Evolutionary conservation across 2,113 vertebrate species (phyloP).

Genomic region (Barbus barbus): DNA sequence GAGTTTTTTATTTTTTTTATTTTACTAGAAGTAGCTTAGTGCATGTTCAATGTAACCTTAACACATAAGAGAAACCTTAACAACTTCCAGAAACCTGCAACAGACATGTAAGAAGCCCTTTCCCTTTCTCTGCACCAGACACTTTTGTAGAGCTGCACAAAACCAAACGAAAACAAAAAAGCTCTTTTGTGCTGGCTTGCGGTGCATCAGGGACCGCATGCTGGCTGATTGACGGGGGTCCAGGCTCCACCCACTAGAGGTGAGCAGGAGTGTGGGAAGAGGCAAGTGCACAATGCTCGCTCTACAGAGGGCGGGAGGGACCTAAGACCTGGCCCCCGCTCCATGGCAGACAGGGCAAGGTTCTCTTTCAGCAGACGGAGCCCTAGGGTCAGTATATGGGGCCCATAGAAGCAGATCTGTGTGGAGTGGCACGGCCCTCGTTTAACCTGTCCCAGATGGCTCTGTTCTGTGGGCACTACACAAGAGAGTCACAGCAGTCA

Average conservation of each 20-base stretch:
- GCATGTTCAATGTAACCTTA: conserved; percentile 38
- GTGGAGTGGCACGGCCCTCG: conserved; percentile 30
- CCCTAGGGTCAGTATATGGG: conserved; percentile 49
- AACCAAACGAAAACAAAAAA: conserved; percentile 49
- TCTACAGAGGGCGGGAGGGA: conserved; percentile 26
- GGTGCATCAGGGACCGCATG: conserved; percentile 35
- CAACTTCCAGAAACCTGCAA: conserved; percentile 18
- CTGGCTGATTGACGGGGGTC: conserved; percentile 52
- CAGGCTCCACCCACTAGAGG: conserved; percentile 52
- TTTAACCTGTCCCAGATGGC: conserved; percentile 51
- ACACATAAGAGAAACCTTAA: conserved; percentile 10
- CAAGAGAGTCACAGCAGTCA: conserved; percentile 24
- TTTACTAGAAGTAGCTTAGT: conserved; percentile 34
- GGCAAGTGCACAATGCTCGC: conserved; percentile 49
- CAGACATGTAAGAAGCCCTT: conserved; percentile 13
- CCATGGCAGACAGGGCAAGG: conserved; percentile 51
- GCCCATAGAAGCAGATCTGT: conserved; percentile 42
- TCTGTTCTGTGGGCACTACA: conserved; percentile 24
- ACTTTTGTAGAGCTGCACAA: conserved; percentile 51
- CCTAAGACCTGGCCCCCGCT: conserved; percentile 37
- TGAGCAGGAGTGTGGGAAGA: conserved; percentile 59
- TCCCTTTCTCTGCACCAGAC: conserved; percentile 42
- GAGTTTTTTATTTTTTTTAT: not conserved
- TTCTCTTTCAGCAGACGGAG: conserved; percentile 43
- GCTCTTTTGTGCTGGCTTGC: conserved; percentile 45